phyloP scores from a whole-genome alignment of 2,113 vertebrate genomes.

The Dissostichus mawsoni region DNA sequence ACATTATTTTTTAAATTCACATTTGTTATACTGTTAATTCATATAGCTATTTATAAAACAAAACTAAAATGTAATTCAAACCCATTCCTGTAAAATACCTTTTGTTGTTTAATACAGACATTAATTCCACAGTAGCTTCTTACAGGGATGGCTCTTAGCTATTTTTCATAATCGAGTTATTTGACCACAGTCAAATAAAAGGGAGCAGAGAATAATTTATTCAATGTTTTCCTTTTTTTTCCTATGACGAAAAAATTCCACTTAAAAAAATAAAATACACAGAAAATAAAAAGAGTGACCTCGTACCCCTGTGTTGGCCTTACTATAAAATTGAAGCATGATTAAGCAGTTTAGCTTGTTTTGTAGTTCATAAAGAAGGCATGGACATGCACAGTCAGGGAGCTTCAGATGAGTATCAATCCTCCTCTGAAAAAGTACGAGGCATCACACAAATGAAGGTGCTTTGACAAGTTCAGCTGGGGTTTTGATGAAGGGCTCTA shows the following conservation, averaged over 20 bases:
- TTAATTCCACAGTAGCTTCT: slow-evolving; percentile 76
- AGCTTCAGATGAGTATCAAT: slow-evolving; percentile 62
- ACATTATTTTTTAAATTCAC: slow-evolving; percentile 84
- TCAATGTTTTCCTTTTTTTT: slow-evolving; percentile 44
- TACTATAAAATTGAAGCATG: slow-evolving; percentile 54
- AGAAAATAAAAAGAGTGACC: slow-evolving; percentile 47
- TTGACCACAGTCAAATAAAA: slow-evolving; percentile 66
- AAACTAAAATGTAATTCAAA: slow-evolving; percentile 75
- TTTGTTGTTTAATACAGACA: slow-evolving; percentile 81
- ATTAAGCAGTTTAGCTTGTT: slow-evolving; percentile 59
- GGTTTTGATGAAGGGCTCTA: slow-evolving; percentile 72
- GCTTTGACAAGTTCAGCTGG: slow-evolving; percentile 72
- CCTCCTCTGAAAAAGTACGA: slow-evolving; percentile 62
- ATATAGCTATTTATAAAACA: slow-evolving; percentile 84
- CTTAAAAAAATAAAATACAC: slow-evolving; percentile 39
- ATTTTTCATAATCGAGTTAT: slow-evolving; percentile 59
- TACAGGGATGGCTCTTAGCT: slow-evolving; percentile 64
- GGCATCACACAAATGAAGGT: slow-evolving; percentile 74
- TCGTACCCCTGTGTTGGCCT: slow-evolving; percentile 63
- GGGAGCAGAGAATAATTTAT: slow-evolving; percentile 45
- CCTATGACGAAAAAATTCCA: slow-evolving; percentile 20
- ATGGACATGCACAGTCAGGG: slow-evolving; percentile 60
- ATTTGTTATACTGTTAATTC: slow-evolving; percentile 85
- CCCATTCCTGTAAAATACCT: slow-evolving; percentile 82
- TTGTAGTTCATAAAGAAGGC: slow-evolving; percentile 61